Base-by-base conservation (phyloP, 2,888 invertebrate genomes). In the Dexiosoma caninum region DNA sequence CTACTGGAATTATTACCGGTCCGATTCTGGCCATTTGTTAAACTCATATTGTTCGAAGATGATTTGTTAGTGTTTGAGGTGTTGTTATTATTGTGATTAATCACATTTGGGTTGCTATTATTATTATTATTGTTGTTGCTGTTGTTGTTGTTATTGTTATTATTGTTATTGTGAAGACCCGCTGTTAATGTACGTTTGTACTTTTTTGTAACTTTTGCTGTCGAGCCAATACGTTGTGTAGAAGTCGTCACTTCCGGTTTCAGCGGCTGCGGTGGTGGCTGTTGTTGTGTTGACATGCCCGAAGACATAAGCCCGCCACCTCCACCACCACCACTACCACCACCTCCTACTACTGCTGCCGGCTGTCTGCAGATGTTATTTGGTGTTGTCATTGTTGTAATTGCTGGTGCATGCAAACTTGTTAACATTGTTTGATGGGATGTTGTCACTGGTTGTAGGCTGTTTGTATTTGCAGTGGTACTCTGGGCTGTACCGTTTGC, bases 171-270 rank as follows among this genome's bases (percentile, higher is more conserved):
- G 55, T 77, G 85, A 40, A 85, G 88, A 32, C 77, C 70, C 69
- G 83, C 83, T 19, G 84, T 91, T 53, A 91, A 91, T 85, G 92
- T 92, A 85, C 94, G 91, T 89, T 95, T 94, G 89, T 94, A 94
- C 90, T 95, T 95, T 89, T 95, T 95, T 70, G 88, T 86, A 27
- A 93, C 90, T 87, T 95, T 94, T 23, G 85, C 37, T 40, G 82
- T 78, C 7, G 83, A 19, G 8, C 37, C 49, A 19, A 75, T 77
- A 12, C 83, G 60, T 81, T 83, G 82, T 64, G 77, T 76, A 8
- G 87, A 92, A 4, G 94, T 92, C 70, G 92, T 92, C 67, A 91
- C 92, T 86, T 91, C 93, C 79, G 92, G 91, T 85, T 92, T 92
- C 69, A 92, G 87, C 66, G 92, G 92, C 77, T 87, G 88, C 77